These are phyloP conservation scores for Nipponia nippon DNA, from an alignment of 2,113 vertebrate species.

Conservation along the genomic window DNA sequence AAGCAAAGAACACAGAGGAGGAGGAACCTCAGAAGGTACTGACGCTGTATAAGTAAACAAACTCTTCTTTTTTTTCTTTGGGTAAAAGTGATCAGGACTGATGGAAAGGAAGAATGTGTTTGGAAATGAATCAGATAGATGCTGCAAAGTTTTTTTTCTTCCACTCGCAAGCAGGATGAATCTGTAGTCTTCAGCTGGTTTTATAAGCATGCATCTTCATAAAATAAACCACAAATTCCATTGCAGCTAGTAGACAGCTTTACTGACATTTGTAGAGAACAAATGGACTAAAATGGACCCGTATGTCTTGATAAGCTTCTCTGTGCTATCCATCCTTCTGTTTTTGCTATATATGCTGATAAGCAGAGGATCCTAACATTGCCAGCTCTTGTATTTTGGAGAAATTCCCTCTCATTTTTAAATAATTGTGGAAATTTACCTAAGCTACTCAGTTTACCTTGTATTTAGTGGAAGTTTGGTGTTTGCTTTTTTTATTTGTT, in stretches of 20 bases:
- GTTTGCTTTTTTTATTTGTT: not conserved
- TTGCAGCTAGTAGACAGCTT: not conserved
- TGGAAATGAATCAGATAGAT: not conserved
- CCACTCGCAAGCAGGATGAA: not conserved
- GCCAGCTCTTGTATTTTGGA: not conserved
- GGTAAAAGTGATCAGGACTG: not conserved
- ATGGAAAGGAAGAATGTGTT: not conserved
- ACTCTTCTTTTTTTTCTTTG: not conserved
- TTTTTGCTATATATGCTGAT: not conserved
- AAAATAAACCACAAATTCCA: not conserved
- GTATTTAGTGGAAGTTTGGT: not conserved
- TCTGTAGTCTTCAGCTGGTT: not conserved
- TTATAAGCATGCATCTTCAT: not conserved
- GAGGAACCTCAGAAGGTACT: not conserved
- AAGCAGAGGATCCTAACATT: not conserved
- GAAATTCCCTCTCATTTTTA: not conserved
- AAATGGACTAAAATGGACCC: not conserved
- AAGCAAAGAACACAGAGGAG: not conserved
- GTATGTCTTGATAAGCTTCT: not conserved
- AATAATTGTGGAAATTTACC: not conserved
- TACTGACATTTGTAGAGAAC: not conserved
- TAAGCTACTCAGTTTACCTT: not conserved
- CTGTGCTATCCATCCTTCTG: not conserved
- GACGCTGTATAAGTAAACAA: not conserved
- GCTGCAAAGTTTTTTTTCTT: not conserved